Base-by-base conservation (phyloP, 2,113 vertebrate genomes). In the Grammatotria lemairii region DNA sequence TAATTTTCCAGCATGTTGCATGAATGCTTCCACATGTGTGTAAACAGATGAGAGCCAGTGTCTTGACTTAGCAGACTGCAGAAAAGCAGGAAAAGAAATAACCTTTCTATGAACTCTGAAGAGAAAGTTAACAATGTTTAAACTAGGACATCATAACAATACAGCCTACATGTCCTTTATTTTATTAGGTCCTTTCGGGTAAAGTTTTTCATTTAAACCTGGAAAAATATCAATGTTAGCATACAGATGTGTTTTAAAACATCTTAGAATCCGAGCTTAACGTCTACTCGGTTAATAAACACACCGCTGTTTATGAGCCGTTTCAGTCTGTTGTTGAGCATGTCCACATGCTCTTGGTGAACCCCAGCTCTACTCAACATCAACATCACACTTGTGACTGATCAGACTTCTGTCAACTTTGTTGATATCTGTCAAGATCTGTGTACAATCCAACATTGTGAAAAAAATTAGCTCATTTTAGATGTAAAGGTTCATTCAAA, bases 1-100 rank as follows among this genome's bases (percentile, higher is more conserved):
- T 91, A 81, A 94, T 93, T 94, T 94, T 94, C 94, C 89, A 94
- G 90, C 80, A 91, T 88, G 87, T 92, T 90, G 55, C 89, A 87
- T 96, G 95, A 97, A 92, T 87, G 86, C 82, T 94, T 78, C 91
- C 96, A 96, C 54, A 92, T 97, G 95, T 93, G 89, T 91, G 89
- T 92, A 94, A 89, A 90, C 89, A 92, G 87, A 94, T 93, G 88
- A 94, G 78, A 94, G 82, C 26, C 58, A 85, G 92, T 92, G 85
- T 84, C 81, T 86, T 84, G 42, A 88, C 94, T 91, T 84, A 85
- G 91, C 83, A 91, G 81, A 63, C 85, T 85, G 87, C 40, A 84
- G 49, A 90, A 80, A 60, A 63, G 35, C 23, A 60, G 70, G 35
- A 54, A 65, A 81, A 55, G 78, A 4, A 1, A 28, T 82, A 80